Base-by-base conservation (phyloP, 2,113 vertebrate species). In the Delphinapterus leucas region DNA sequence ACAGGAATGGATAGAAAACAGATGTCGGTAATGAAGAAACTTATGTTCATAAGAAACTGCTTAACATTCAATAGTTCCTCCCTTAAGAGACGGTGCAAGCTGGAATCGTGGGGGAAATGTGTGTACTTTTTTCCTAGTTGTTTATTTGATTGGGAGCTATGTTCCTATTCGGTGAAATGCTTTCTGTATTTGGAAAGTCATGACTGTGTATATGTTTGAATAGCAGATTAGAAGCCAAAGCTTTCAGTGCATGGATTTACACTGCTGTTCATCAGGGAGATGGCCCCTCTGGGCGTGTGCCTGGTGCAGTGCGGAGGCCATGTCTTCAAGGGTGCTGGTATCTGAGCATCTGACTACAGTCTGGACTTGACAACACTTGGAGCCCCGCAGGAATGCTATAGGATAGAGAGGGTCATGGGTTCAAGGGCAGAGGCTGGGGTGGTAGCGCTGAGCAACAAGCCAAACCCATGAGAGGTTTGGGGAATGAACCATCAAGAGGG, bases 21-120 rank as follows among this genome's bases (percentile, higher is more conserved):
- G 97, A 96, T 97, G 96, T 86, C 63, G 31, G 77, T 36, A 44
- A 79, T 44, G 94, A 85, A 73, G 95, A 93, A 25, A 74, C 76
- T 71, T 70, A 83, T 58, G 38, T 85, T 90, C 88, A 9, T 81
- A 44, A 96, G 97, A 90, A 90, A 88, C 14, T 17, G 79, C 67
- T 89, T 95, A 90, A 44, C 31, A 9, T 81, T 68, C 21, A 87
- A 71, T 63, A 11, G 80, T 87, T 65, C 15, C 47, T 90, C 90
- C 84, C 94, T 73, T 25, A 76, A 85, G 95, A 92, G 83, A 61
- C 5, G 36, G 83, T 36, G 21, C 8, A 61, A 70, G 79, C 67
- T 63, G 44, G 92, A 87, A 55, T 76, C 76, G 5, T 4, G 36
- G 63, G 47, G 61, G 26, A 38, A n/a, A 70, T 4, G 53, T 53